phyloP scores from a whole-genome alignment of 2,888 invertebrate genomes.

The Parascotia fuliginaria region DNA sequence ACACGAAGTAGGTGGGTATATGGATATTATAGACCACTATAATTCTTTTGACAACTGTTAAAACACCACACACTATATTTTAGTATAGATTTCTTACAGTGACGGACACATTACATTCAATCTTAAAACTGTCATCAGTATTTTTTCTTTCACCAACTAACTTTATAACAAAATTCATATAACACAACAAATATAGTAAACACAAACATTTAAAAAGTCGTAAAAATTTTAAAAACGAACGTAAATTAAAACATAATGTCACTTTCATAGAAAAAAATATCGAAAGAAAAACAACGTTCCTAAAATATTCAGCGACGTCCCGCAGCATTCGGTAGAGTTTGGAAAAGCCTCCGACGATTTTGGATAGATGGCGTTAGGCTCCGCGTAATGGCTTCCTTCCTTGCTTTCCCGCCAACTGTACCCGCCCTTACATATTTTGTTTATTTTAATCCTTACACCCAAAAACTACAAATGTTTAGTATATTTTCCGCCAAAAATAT shows the following conservation, averaged over 20 bases:
- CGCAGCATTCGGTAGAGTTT: conserved; percentile 75
- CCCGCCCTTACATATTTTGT: conserved; percentile 35
- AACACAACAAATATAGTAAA: neutral
- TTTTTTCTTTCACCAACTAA: neutral
- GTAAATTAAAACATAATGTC: conserved; percentile 1
- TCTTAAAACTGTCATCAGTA: conserved; percentile 1
- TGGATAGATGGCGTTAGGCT: conserved; percentile 83
- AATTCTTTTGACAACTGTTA: neutral
- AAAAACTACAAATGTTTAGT: conserved; percentile 30
- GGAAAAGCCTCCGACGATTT: conserved; percentile 82
- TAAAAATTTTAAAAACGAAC: conserved; percentile 8
- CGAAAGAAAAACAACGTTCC: conserved; percentile 27
- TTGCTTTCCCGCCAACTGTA: conserved; percentile 48
- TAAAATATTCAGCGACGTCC: conserved; percentile 65
- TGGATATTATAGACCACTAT: neutral
- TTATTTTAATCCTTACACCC: conserved; percentile 43
- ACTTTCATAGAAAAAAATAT: conserved; percentile 15
- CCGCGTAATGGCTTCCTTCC: conserved; percentile 67
- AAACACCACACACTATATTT: neutral
- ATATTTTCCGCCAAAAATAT: conserved; percentile 20
- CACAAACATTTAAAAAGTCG: neutral
- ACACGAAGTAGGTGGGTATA: neutral
- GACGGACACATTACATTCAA: neutral
- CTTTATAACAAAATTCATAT: neutral
- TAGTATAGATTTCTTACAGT: neutral